phyloP scores from a whole-genome alignment of 2,113 vertebrate genomes.

The Sylvia atricapilla region DNA sequence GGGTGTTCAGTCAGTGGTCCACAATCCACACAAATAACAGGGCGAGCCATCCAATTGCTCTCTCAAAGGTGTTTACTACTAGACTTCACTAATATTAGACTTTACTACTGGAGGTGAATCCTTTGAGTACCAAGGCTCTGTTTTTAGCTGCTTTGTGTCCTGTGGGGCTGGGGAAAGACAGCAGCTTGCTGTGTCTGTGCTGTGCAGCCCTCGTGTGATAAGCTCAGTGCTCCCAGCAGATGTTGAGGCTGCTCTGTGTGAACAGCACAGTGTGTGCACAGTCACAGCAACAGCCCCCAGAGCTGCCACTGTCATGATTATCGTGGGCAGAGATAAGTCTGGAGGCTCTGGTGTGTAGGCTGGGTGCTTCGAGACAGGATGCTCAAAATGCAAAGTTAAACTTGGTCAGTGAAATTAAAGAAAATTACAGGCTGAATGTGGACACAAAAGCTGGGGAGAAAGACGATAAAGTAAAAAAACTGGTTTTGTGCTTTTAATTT shows the following conservation, averaged over 20 bases:
- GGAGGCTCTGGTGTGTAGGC: neutral
- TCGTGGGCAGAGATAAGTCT: neutral
- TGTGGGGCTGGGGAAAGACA: neutral
- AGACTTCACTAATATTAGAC: neutral
- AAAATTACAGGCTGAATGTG: conserved; percentile 50
- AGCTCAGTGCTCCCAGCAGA: neutral
- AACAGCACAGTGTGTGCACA: neutral
- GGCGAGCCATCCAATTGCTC: neutral
- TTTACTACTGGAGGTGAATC: neutral
- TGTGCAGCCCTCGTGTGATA: neutral
- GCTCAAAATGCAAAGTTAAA: neutral
- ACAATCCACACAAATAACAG: rapidly evolving
- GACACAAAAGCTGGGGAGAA: neutral
- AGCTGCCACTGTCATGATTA: neutral
- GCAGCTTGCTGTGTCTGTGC: neutral
- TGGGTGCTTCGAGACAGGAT: neutral
- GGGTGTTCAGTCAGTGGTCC: neutral
- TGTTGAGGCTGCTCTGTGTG: neutral
- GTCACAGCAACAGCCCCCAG: neutral
- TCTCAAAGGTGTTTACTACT: neutral
- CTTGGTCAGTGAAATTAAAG: conserved; percentile 55
- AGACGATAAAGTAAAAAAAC: neutral
- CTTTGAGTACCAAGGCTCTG: neutral
- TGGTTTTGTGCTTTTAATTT: conserved; percentile 8
- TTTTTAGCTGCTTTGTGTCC: neutral